Evolutionary conservation across 2,888 invertebrate genomes (phyloP).

Genomic region (Melieria omissa): DNA sequence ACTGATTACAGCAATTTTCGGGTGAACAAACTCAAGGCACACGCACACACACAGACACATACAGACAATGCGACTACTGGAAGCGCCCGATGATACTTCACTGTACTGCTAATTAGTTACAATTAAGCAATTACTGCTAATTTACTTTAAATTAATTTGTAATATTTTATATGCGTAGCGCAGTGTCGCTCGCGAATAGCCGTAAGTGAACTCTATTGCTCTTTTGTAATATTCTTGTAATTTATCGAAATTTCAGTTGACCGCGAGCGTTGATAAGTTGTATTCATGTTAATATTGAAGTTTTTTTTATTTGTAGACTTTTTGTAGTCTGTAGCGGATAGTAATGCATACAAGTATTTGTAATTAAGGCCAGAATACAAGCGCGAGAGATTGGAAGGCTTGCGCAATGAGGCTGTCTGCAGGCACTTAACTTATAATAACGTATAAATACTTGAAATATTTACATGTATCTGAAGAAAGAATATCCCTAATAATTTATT

Average conservation of each 20-base stretch:
- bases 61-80: conserved; percentile 1
- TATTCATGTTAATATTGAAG: conserved; percentile 20
- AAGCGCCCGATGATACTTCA: conserved; percentile 2
- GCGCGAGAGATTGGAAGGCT: conserved; percentile 13
- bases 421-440: conserved; percentile 22
- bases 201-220: conserved; percentile 25
- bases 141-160: conserved; percentile 19
- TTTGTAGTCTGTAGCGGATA: conserved; percentile 14
- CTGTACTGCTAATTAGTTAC: conserved; percentile 19
- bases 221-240: conserved; percentile 25
- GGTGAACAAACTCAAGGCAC: not conserved
- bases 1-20: conserved; percentile 7
- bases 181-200: conserved; percentile 22
- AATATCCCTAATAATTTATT: conserved; percentile 19
- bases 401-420: conserved; percentile 13
- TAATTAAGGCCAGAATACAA: conserved; percentile 10
- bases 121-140: conserved; percentile 26
- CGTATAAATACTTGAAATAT: conserved; percentile 7
- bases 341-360: conserved; percentile 9
- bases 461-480: conserved; percentile 20
- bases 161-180: conserved; percentile 21
- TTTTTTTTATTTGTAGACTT: conserved; percentile 10
- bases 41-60: conserved; percentile 4
- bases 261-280: not conserved
- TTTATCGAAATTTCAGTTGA: not conserved